Percentiles rank a stretch among this genome's conserved stretches.
phyloP scores from a whole-genome alignment of 2,113 vertebrate genomes.

The Rhagologus leucostigma region DNA sequence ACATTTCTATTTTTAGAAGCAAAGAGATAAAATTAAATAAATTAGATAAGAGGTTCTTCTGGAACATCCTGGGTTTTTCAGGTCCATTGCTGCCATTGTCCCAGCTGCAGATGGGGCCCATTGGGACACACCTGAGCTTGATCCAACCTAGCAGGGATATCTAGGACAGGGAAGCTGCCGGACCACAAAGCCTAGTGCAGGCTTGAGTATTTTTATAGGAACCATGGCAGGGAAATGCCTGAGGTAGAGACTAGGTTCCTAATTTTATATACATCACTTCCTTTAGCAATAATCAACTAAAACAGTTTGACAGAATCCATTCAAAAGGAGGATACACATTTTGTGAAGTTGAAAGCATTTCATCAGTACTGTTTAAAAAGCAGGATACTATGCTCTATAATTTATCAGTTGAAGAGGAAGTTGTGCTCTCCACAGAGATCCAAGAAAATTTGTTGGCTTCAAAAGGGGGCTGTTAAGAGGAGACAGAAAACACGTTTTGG shows the following conservation, averaged over 20 bases:
- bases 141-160: not conserved
- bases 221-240: not conserved
- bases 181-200: not conserved
- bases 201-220: not conserved
- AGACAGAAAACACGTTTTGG: not conserved
- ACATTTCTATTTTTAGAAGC: not conserved
- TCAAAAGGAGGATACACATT: not conserved
- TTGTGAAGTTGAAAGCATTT: not conserved
- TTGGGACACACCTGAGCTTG: not conserved
- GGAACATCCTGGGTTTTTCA: not conserved
- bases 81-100: not conserved
- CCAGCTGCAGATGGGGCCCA: not conserved
- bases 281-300: not conserved
- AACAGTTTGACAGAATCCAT: not conserved
- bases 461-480: not conserved
- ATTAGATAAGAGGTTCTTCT: not conserved
- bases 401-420: not conserved
- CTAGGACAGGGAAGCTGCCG: not conserved
- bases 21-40: not conserved
- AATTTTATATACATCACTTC: not conserved
- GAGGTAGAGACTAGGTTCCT: not conserved
- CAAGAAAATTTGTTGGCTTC: not conserved
- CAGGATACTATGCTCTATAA: not conserved
- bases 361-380: not conserved
- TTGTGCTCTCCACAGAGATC: not conserved